Base-by-base conservation (phyloP, 2,888 invertebrate species). In the Shargacucullia verbasci region DNA sequence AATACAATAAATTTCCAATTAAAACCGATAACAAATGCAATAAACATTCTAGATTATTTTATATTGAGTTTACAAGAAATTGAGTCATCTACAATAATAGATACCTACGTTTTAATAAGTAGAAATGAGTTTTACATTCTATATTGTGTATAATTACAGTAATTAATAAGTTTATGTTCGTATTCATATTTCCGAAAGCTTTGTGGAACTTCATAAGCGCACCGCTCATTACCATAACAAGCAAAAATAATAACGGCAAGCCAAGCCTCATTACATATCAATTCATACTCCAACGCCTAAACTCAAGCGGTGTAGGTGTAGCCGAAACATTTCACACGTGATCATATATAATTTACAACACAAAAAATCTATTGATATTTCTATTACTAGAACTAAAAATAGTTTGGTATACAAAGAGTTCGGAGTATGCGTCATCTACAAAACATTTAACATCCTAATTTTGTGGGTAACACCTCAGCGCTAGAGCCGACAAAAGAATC, bases 381-480 rank as follows among this genome's bases (percentile, higher is more conserved):
- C 90, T 88, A 90, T 90, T 90, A 89, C 68, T 67, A 66, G 82
- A 73, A 69, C 68, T 74, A 76, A 80, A 75, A 68, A 66, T 72
- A 69, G 48, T 61, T 63, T 71, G 1, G 73, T 72, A 77, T 78
- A 87, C 86, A 87, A 87, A 82, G 85, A 86, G 83, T 76, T 78
- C 75, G 76, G 84, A 83, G 85, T 84, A 87, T 92, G 92, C 89
- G 91, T 93, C 93, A 92, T 90, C 89, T 79, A 89, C 89, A 87
- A 89, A 87, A 90, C 90, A 89, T 90, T 88, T 89, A 91, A 92
- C 90, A 92, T 91, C 90, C 88, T 92, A 91, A 93, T 93, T 91
- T 89, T 83, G 86, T 87, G 90, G 85, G 91, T 91, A 90, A 92
- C 91, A 92, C 91, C 89, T 92, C 89, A 87, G 90, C 86, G 84